Evolutionary conservation across 2,888 invertebrate genomes (phyloP).

Genomic region (Drosophila subsilvestris): DNA sequence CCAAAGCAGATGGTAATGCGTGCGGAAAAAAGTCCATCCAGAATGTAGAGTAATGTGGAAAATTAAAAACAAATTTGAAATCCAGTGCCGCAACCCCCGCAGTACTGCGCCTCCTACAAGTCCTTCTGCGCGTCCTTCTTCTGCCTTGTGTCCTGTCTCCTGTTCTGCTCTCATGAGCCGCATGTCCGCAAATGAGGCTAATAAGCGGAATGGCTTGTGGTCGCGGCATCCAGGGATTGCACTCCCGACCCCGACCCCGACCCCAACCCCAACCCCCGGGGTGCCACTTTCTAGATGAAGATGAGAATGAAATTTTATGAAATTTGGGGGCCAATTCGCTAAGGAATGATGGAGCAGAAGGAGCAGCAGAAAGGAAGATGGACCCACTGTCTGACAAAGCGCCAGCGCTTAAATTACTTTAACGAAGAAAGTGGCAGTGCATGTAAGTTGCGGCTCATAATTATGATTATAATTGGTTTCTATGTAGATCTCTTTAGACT

Average conservation of each 20-base stretch:
- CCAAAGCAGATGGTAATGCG: slow-evolving; percentile 10
- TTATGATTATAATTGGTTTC: too few relatives aligned
- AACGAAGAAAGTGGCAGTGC: neutral
- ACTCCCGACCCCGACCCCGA: neutral
- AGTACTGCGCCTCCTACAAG: neutral
- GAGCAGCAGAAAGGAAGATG: neutral
- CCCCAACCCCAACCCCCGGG: neutral
- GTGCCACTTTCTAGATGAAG: neutral
- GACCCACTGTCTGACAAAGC: slow-evolving; percentile 34
- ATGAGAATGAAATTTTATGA: slow-evolving; percentile 2
- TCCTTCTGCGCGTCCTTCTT: neutral
- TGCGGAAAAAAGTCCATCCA: neutral
- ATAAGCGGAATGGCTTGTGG: slow-evolving; percentile 9
- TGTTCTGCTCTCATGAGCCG: neutral
- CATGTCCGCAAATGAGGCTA: slow-evolving; percentile 34
- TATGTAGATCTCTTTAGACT: too few relatives aligned
- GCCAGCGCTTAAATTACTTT: slow-evolving; percentile 15
- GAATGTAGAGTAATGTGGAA: slow-evolving; percentile 10
- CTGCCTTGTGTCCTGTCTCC: too few relatives aligned
- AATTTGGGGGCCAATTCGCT: slow-evolving; percentile 31
- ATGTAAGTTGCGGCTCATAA: neutral
- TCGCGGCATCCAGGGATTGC: neutral
- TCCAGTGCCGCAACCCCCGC: slow-evolving; percentile 8
- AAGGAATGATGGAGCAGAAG: neutral
- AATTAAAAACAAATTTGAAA: slow-evolving; percentile 46